phyloP scores from a whole-genome alignment of 2,797 vertebrate genomes.

The Dermochelys coriacea region DNA sequence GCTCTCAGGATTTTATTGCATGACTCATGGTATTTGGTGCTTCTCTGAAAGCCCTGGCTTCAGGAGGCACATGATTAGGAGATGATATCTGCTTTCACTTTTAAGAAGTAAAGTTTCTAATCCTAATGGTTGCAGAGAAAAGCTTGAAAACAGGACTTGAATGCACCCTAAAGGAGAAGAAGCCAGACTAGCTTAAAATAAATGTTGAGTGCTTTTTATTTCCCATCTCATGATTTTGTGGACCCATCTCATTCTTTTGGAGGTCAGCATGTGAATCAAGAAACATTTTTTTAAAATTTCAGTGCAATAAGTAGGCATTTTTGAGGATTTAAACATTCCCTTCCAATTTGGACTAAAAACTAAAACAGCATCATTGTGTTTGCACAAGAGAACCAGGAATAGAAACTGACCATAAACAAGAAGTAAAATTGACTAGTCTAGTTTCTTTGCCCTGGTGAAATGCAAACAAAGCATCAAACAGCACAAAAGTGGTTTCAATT shows the following conservation, averaged over 20 bases:
- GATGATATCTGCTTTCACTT: not conserved
- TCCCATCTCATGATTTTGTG: not conserved
- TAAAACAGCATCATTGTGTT: not conserved
- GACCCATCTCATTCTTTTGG: not conserved
- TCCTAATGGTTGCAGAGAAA: not conserved
- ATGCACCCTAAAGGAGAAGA: not conserved
- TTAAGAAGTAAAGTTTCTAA: not conserved
- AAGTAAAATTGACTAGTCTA: not conserved
- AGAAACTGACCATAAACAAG: not conserved
- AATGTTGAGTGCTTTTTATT: no score
- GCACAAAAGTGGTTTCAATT: not conserved
- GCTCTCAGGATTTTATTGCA: not conserved
- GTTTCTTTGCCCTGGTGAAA: not conserved
- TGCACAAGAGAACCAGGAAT: not conserved
- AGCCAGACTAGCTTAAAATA: not conserved
- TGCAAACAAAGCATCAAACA: not conserved
- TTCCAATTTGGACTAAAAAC: not conserved
- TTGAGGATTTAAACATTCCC: not conserved
- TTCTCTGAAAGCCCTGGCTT: not conserved
- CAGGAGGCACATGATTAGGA: not conserved
- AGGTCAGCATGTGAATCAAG: not conserved
- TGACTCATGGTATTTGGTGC: not conserved
- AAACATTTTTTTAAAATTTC: not conserved
- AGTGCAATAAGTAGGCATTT: not conserved
- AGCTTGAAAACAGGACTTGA: not conserved